Evolutionary conservation across 2,797 vertebrate genomes (phyloP).

Genomic region (Crotalus adamanteus): DNA sequence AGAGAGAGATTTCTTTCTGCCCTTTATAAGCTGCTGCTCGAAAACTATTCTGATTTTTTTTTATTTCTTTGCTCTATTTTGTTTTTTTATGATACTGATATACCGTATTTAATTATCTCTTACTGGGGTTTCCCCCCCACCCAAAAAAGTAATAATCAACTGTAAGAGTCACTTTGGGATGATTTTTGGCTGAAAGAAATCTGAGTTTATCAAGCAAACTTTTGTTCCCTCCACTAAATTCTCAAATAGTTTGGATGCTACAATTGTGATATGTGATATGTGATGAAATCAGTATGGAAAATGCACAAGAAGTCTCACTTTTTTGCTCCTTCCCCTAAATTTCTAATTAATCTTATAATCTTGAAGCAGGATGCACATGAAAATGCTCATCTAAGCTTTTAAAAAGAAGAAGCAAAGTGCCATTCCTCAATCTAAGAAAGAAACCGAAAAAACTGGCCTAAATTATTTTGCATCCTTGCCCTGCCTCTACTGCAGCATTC

Average conservation of each 20-base stretch:
- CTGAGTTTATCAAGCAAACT: not conserved
- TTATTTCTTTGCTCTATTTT: not conserved
- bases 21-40: not conserved
- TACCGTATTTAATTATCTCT: not conserved
- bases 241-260: not conserved
- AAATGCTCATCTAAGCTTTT: not conserved
- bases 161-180: not conserved
- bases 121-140: not conserved
- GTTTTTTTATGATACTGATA: not conserved
- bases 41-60: not conserved
- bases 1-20: not conserved
- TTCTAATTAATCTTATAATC: not conserved
- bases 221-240: not conserved
- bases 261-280: not conserved
- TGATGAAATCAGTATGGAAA: not conserved
- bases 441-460: not conserved
- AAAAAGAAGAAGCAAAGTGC: not conserved
- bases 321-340: not conserved
- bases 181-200: not conserved
- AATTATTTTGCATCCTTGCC: not conserved
- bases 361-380: not conserved
- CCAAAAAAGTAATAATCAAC: not conserved
- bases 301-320: not conserved
- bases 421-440: not conserved
- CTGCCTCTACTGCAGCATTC: not conserved